These are phyloP conservation scores for Diacarnus erythraeanus DNA, from an alignment of 37 sponge, comb jelly and placozoan species.

Conservation along the genomic window DNA sequence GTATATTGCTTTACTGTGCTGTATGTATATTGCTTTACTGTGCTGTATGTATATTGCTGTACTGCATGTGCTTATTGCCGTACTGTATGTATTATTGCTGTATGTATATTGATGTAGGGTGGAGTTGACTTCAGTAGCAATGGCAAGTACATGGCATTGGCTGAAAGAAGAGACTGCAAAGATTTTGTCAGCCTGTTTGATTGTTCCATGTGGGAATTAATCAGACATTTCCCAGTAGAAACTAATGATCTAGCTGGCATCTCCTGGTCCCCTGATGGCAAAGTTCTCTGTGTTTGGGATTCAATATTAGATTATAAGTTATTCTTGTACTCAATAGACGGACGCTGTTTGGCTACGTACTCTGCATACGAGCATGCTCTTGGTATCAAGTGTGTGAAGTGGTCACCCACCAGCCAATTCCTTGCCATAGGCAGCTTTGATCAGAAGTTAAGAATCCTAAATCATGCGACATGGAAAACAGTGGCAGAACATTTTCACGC, in stretches of 20 bases:
- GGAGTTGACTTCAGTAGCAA: constrained; percentile 76
- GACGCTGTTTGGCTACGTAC: constrained; percentile 66
- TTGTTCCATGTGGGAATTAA: constrained; percentile 77
- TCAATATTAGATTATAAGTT: constrained; percentile 64
- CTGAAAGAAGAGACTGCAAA: constrained; percentile 90
- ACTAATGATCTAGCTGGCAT: constrained; percentile 85
- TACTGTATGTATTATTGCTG: neutral
- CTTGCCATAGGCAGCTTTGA: constrained; percentile 93
- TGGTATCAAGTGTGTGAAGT: constrained; percentile 74
- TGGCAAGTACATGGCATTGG: constrained; percentile 86
- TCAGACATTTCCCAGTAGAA: constrained; percentile 80
- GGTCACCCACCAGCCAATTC: constrained; percentile 92
- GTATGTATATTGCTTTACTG: neutral
- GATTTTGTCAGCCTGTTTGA: constrained; percentile 91
- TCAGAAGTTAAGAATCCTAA: constrained; percentile 80
- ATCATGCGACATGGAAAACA: constrained; percentile 89
- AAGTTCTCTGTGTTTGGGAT: constrained; percentile 84
- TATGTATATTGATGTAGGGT: constrained; percentile 1
- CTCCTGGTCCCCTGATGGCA: constrained; percentile 83
- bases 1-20: neutral
- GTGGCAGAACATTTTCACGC: constrained; percentile 74
- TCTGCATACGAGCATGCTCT: constrained; percentile 76
- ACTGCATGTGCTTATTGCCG: neutral
- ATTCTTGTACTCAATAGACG: constrained; percentile 85
- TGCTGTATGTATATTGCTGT: neutral